phyloP scores from a whole-genome alignment of 2,113 vertebrate species.

The Tursiops truncatus region DNA sequence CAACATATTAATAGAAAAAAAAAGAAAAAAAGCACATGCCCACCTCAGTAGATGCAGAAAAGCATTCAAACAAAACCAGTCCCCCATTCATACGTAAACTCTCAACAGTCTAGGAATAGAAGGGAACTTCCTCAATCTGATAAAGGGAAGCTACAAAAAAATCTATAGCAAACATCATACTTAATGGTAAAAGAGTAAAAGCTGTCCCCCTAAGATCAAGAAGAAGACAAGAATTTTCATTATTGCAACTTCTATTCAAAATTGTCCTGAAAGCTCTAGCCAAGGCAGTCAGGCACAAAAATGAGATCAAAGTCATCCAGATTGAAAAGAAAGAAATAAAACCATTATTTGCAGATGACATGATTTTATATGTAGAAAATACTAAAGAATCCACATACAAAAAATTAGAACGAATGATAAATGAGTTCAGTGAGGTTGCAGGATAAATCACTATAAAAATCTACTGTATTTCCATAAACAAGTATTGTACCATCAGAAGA shows the following conservation, averaged over 20 bases:
- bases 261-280: background rate
- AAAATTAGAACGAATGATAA: background rate
- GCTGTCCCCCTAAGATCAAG: background rate
- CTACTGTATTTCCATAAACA: background rate
- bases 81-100: background rate
- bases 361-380: background rate
- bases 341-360: background rate
- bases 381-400: background rate
- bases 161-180: background rate
- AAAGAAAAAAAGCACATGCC: background rate
- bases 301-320: background rate
- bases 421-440: background rate
- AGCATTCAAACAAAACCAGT: background rate
- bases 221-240: background rate
- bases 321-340: background rate
- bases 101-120: background rate
- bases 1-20: background rate
- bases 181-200: background rate
- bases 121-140: background rate
- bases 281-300: background rate
- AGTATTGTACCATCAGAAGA: background rate
- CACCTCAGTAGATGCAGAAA: background rate
- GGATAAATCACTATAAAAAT: background rate
- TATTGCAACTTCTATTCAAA: background rate
- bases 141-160: background rate